phyloP scores from a whole-genome alignment of 30 jellyfish, hydroid and myxozoan genomes.

The Aurelia sp. region DNA sequence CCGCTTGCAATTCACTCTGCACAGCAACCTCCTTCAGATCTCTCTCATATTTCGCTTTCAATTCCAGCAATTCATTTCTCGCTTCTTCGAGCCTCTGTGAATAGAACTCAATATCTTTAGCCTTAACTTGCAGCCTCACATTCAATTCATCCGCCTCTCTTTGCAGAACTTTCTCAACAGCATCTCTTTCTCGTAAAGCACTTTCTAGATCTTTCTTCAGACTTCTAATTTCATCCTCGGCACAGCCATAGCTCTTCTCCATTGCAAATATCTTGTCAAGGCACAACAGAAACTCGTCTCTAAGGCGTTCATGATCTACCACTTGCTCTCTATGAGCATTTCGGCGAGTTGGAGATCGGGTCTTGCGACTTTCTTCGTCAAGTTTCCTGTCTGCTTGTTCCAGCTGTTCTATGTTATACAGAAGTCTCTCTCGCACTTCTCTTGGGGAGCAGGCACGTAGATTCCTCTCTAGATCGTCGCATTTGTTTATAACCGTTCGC shows the following conservation, averaged over 20 bases:
- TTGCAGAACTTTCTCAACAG: slow-evolving; percentile 31
- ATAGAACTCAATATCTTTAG: slow-evolving; percentile 61
- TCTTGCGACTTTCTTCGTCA: background rate
- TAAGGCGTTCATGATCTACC: slow-evolving; percentile 54
- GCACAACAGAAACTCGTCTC: slow-evolving; percentile 82
- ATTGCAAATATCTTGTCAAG: slow-evolving; percentile 78
- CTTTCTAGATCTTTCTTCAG: slow-evolving; percentile 54
- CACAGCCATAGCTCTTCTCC: slow-evolving; percentile 82
- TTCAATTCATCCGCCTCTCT: slow-evolving; percentile 60
- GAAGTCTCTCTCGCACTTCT: slow-evolving; percentile 63
- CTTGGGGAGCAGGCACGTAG: slow-evolving; percentile 74
- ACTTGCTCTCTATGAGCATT: background rate
- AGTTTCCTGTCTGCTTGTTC: slow-evolving; percentile 31
- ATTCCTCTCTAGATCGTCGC: slow-evolving; percentile 76
- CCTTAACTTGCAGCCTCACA: slow-evolving; percentile 37
- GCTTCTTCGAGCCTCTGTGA: slow-evolving; percentile 15
- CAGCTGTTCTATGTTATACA: slow-evolving; percentile 30
- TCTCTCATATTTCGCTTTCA: slow-evolving; percentile 12
- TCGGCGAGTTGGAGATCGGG: background rate
- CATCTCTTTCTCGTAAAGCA: slow-evolving; percentile 59
- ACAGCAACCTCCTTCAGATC: slow-evolving; percentile 1
- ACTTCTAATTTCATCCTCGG: slow-evolving; percentile 79
- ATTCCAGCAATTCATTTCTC: slow-evolving; percentile 27
- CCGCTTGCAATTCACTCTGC: background rate
- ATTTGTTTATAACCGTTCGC: slow-evolving; percentile 26